Evolutionary conservation across 2,888 invertebrate species (phyloP), one percentile per base, ranked within the genome.

Genomic region (Digitonthophagus gazella): DNA sequence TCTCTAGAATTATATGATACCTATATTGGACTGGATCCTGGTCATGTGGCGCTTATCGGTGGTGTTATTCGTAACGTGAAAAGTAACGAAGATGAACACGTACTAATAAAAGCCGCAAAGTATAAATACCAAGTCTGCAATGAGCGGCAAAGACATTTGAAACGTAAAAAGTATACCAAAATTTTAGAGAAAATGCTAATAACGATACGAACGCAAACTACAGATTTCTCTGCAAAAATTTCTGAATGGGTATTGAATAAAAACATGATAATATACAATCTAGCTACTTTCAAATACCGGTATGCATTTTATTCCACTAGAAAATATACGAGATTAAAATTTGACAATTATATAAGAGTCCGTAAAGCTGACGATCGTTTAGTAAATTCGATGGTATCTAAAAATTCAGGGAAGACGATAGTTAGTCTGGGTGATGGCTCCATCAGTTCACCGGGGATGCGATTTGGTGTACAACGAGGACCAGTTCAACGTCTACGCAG

Each of bases 11-110:
- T n/a, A n/a, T 56, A 56, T 15, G 56, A 56, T 56, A 56, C 56
- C 3, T 56, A 56, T 15, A 56, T 56, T 11, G 56, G 56, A 56
- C 15, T 56, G 56, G 56, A 56, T 56, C 56, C 56, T 15, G 56
- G 56, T 56, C 56, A 56, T 15, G 56, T 56, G 15, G 56, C 56
- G 14, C n/a, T 56, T 15, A 56, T 56, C 56, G 56, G 56, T 15
- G 56, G 56, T 15, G 56, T 56, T 15, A 11, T 56, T 56, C n/a
- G 56, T 4, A 15, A 4, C 56, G 56, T 15, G 4, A 56, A 56
- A 3, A 15, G 15, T 56, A 15, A 56, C 11, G 56, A 56, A 15
- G 56, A 56, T 15, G 4, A 11, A 3, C n/a, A 56, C 15, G 15
- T 56, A 56, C 4, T 56, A 56, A 15, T 56, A 56, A 56, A 56